Base-by-base conservation (phyloP, 2,113 vertebrate species). In the Xyliphius kryptos region DNA sequence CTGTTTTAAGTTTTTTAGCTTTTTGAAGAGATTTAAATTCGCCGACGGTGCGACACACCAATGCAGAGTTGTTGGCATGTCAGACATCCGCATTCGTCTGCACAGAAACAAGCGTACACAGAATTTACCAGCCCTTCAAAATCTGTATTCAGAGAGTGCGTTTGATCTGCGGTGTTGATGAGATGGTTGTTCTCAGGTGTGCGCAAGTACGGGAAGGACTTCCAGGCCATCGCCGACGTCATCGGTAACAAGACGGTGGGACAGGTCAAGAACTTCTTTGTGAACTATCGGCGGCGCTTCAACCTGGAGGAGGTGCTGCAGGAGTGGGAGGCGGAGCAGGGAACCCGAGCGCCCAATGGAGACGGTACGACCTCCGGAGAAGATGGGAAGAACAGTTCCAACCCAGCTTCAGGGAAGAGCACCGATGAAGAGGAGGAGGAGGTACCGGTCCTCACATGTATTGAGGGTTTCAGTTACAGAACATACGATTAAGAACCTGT, bases 251-350 rank as follows among this genome's bases (percentile, higher is more conserved):
- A 99, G 89, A 97, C 95, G 74, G 89, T 98, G 82, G 95, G 94
- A 61, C 96, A 99, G 89, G 94, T 98, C 80, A 98, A 97, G 88
- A 99, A 99, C 87, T 99, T 99, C 88, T 99, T 99, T 76, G 94
- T 99, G 81, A 99, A 98, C 90, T 99, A 99, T 88, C 93, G 96
- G 74, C 92, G 96, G 69, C 91, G 96, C 51, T 99, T 99, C 89
- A 99, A 98, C 89, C 89, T 99, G 89, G 96, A 99, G 86, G 96
- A 99, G 87, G 96, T 99, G 83, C 91, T 99, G 81, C 95, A 97
- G 89, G 96, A 99, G 86, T 99, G 96, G 96, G 96, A 97, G 91
- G 95, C 96, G 19, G 96, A 99, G 88, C 95, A 94, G 83, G 96
- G 94, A 81, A 93, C 90, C 57, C 87, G 82, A 75, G 89, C 91